phyloP scores from a whole-genome alignment of 2,797 vertebrate species.

The Clarias fuscus region DNA sequence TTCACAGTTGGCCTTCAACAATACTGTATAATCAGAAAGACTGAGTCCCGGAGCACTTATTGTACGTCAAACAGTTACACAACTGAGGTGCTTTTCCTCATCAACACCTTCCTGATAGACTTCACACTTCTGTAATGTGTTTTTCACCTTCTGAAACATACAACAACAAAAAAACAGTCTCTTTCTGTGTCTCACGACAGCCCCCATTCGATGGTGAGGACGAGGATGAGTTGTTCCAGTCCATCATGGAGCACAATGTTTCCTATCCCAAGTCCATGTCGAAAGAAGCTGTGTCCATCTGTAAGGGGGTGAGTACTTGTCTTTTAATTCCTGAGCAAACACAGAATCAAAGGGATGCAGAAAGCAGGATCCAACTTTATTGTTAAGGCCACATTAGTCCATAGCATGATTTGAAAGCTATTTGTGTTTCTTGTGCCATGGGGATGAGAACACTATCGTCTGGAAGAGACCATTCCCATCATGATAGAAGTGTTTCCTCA shows the following conservation, averaged over 20 bases:
- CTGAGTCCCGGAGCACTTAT: constrained; percentile 7
- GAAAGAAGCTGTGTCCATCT: constrained; percentile 97
- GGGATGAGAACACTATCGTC: not conserved
- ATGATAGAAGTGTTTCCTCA: not conserved
- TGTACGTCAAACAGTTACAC: constrained; percentile 19
- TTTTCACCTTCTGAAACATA: not conserved
- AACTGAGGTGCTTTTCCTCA: constrained; percentile 21
- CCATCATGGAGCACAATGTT: constrained; percentile 98
- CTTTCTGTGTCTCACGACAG: constrained; percentile 65
- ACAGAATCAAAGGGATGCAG: not conserved
- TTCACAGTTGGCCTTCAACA: not conserved
- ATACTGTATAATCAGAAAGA: not conserved
- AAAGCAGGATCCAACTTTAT: not conserved
- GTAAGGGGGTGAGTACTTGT: constrained; percentile 89
- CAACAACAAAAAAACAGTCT: not conserved
- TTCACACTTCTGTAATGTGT: constrained; percentile 33
- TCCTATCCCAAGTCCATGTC: constrained; percentile 97
- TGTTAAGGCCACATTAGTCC: constrained; percentile 6
- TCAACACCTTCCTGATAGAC: constrained; percentile 25
- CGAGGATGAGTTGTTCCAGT: constrained; percentile 97
- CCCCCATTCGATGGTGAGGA: constrained; percentile 97
- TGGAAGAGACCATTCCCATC: not conserved
- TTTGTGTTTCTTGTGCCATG: not conserved
- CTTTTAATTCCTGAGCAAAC: not conserved
- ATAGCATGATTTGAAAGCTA: not conserved